Evolutionary conservation across 1,140 invertebrate genomes (phyloP).

Genomic region (Babylonia areolata): DNA sequence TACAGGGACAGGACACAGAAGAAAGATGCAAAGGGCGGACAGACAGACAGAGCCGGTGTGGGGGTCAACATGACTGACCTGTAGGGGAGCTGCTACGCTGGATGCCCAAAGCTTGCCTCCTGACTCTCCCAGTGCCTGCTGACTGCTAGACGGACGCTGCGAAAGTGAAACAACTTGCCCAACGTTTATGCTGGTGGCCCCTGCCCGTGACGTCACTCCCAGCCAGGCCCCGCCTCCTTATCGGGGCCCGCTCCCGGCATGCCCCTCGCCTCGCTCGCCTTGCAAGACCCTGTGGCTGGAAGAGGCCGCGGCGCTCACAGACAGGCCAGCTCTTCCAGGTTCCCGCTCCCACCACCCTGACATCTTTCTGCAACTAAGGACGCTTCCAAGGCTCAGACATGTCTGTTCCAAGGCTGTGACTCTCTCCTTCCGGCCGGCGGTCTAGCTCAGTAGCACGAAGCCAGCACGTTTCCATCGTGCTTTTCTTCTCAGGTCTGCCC

Average conservation of each 20-base stretch:
- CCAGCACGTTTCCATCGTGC: background rate
- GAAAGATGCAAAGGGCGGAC: background rate
- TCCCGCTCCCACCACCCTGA: background rate
- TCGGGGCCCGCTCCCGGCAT: background rate
- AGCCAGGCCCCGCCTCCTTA: slow-evolving; percentile 10
- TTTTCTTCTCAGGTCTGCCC: background rate
- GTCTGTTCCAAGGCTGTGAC: background rate
- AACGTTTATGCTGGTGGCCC: slow-evolving; percentile 22
- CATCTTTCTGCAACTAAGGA: background rate
- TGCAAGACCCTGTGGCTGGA: background rate
- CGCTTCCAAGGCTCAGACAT: background rate
- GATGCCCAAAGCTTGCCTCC: background rate
- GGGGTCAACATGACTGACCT: background rate
- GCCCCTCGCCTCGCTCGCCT: background rate
- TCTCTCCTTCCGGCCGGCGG: background rate
- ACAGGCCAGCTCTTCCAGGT: slow-evolving; percentile 13
- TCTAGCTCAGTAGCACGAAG: background rate
- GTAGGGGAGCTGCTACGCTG: slow-evolving; percentile 24
- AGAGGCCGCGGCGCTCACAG: background rate
- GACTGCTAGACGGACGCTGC: slow-evolving; percentile 22
- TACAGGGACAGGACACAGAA: background rate
- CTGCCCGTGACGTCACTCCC: slow-evolving; percentile 20
- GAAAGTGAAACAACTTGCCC: slow-evolving; percentile 29
- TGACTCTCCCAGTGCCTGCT: slow-evolving; percentile 18
- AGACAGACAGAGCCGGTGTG: background rate